Evolutionary conservation across 2,888 invertebrate species (phyloP), one percentile per base, ranked within the genome.

Genomic region (Idaea dimidiata): DNA sequence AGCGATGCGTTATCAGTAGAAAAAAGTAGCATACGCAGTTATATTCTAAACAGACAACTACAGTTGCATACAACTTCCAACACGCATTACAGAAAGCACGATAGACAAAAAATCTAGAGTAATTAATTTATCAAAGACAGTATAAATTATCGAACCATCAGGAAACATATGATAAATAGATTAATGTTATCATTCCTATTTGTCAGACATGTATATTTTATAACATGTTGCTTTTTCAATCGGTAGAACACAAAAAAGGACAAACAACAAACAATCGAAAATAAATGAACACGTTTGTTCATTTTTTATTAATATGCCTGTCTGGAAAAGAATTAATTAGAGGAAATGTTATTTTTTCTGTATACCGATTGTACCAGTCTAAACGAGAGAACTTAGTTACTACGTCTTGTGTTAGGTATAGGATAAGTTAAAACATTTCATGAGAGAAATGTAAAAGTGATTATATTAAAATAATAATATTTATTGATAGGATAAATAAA

Each of bases 401-500:
- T 24, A 24, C 24, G 24, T 24, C 24, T 24, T 24, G 3, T 14
- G 43, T 14, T 16, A 24, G n/a, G 24, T 57, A 7, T 57, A 24
- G 57, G 16, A 56, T 18, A 56, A 18, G 43, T 17, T 17, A 17
- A 17, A 16, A 65, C 71, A 69, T 78, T 75, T 77, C 76, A n/a
- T n/a, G 55, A 63, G 76, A 60, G 76, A 79, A 78, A 72, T 78
- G 73, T 69, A 62, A 66, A n/a, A 76, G 78, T 78, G 77, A 79
- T 77, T 76, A 76, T 72, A 74, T 76, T 75, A 74, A 76, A 77
- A 75, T 74, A 76, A 77, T 66, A 67, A 74, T 74, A 73, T 73
- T 66, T 70, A 75, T 79, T 80, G 62, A 80, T 79, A 43, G 43
- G 43, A 14, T 43, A 43, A 43, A 43, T 43, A 4, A 10, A 43